Base-by-base conservation (phyloP, 2,113 vertebrate genomes). In the Sylvilagus bachmani region DNA sequence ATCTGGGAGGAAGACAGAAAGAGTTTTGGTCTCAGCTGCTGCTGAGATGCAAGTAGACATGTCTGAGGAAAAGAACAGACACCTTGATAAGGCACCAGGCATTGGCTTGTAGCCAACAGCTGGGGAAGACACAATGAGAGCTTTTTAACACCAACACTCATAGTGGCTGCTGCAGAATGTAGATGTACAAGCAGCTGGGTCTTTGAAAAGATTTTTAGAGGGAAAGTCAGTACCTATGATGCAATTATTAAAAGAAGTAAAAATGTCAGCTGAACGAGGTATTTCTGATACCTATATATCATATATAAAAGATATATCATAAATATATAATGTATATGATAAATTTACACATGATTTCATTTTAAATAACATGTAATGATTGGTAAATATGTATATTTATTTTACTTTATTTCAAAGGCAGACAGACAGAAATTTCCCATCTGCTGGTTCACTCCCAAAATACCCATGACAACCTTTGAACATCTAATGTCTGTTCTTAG, bases 181-280 rank as follows among this genome's bases (percentile, higher is more conserved):
- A 10, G 38, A 49, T 36, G 6, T 38, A 78, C 61, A 86, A 86
- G 81, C 91, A 94, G 44, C 53, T 80, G n/a, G 2, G 77, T 89
- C 53, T 89, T 51, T 80, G n/a, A 87, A 73, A 80, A 84, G n/a
- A 58, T 89, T 91, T 86, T 90, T 86, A 88, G 29, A 87, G 36
- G 36, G 22, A 61, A 96, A 86, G 24, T n/a, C 79, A 84, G 4
- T 85, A 29, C 71, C 70, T 93, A 6, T 90, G 5, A 66, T 53
- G 55, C 61, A 53, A 17, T 71, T 94, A 97, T 66, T 83, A 55
- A 79, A 95, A 85, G 62, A 88, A 61, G 4, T 79, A 21, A 95
- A 96, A 83, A 75, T 91, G 33, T 75, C 58, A 64, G 19, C 13
- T 75, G 31, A 93, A 75, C 53, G 66, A 86, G 38, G 1, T 75